phyloP scores from a whole-genome alignment of 2,797 vertebrate genomes.

The Ceyx erithaca region DNA sequence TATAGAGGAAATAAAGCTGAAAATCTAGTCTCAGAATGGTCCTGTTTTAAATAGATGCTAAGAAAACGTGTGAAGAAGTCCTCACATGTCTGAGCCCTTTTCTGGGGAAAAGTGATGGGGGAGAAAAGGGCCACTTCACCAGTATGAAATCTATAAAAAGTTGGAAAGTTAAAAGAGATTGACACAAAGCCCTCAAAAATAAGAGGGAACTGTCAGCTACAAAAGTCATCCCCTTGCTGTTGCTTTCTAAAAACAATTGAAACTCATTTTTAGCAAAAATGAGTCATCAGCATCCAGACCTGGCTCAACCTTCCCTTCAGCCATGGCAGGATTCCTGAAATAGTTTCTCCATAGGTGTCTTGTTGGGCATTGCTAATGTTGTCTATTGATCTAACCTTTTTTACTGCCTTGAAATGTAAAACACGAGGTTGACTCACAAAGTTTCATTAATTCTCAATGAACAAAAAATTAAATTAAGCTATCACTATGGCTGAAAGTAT shows the following conservation, averaged over 20 bases:
- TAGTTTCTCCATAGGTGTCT: not conserved
- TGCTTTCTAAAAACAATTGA: not conserved
- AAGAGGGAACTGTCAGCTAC: not conserved
- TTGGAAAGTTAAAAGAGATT: not conserved
- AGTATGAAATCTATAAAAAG: accelerated
- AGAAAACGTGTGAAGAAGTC: not conserved
- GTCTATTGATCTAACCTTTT: not conserved
- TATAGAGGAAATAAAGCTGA: not conserved
- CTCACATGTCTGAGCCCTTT: not conserved
- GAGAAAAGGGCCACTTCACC: not conserved
- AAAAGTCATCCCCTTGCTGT: not conserved
- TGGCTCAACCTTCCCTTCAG: not conserved
- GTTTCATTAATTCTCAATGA: not conserved
- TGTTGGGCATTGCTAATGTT: not conserved
- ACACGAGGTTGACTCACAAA: not conserved
- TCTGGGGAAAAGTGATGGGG: not conserved
- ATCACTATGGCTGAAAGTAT: not conserved
- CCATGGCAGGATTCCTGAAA: not conserved
- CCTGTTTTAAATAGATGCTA: not conserved
- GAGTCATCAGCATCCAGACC: not conserved
- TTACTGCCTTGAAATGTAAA: not conserved
- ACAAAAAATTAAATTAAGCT: not conserved
- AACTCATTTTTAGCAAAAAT: not conserved
- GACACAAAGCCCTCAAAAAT: not conserved
- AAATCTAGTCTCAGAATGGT: not conserved